Conservation (phyloP, 2,113 vertebrate species). For the Craseonycteris thonglongyai region DNA sequence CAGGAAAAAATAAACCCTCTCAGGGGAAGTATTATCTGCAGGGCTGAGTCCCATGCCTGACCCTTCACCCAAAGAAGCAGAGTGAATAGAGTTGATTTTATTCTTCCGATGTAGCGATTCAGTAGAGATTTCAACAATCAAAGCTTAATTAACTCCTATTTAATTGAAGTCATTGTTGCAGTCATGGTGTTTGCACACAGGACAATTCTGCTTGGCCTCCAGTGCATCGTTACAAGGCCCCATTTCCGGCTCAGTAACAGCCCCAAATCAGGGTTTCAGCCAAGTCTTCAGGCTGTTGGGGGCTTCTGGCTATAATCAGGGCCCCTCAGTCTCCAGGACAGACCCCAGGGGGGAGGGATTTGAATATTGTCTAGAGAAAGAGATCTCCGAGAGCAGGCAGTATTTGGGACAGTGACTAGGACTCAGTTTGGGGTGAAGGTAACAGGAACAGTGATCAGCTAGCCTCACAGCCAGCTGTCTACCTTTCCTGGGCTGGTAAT, state of each 20-base stretch:
- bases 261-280: not conserved
- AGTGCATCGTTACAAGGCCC: not conserved
- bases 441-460: not conserved
- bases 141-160: not conserved
- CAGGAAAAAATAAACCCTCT: not conserved
- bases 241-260: not conserved
- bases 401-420: not conserved
- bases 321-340: not conserved
- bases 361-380: not conserved
- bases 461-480: not conserved
- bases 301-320: not conserved
- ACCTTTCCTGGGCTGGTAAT: not conserved
- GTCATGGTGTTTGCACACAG: not conserved
- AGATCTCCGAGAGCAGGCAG: not conserved
- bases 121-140: not conserved
- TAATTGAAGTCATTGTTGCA: not conserved
- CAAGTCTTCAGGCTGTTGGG: accelerated
- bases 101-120: not conserved
- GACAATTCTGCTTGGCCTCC: not conserved
- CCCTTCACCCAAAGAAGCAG: accelerated
- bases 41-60: not conserved
- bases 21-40: not conserved
- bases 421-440: not conserved
- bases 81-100: not conserved
- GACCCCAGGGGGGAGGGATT: not conserved